phyloP scores from a whole-genome alignment of 2,113 vertebrate genomes.

The Tetrao urogallus region DNA sequence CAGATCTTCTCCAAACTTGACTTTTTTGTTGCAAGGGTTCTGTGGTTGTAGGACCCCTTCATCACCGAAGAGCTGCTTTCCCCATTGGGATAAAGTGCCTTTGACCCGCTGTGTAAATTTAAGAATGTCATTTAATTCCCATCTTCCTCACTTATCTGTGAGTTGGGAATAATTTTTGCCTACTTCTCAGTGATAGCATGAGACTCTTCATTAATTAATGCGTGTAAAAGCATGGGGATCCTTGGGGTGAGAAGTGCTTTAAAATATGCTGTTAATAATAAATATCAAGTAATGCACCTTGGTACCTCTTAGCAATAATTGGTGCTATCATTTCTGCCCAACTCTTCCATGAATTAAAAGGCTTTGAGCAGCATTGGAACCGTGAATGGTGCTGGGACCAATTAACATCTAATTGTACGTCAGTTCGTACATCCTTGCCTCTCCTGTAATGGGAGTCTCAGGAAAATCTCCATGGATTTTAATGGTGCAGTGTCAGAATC shows the following conservation, averaged over 20 bases:
- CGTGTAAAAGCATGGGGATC: slow-evolving; percentile 49
- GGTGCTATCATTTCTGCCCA: slow-evolving; percentile 33
- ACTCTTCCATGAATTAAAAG: slow-evolving; percentile 60
- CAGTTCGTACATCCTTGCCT: slow-evolving; percentile 33
- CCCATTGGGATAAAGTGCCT: background rate
- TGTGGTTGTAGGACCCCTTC: background rate
- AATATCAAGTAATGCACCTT: slow-evolving; percentile 62
- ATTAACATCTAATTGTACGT: slow-evolving; percentile 23
- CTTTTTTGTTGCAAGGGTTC: background rate
- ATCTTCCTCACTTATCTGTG: background rate
- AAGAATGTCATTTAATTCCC: slow-evolving; percentile 12
- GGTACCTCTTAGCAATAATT: slow-evolving; percentile 59
- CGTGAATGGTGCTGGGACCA: slow-evolving; percentile 31
- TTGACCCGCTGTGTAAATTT: background rate
- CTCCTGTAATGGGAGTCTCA: background rate
- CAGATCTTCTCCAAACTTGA: background rate
- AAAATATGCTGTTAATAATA: slow-evolving; percentile 64
- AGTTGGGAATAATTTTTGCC: slow-evolving; percentile 37
- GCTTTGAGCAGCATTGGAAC: slow-evolving; percentile 36
- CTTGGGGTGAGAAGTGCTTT: slow-evolving; percentile 38
- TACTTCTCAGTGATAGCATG: slow-evolving; percentile 5
- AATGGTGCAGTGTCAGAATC: background rate
- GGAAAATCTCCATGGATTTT: slow-evolving; percentile 53
- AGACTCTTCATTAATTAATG: slow-evolving; percentile 50
- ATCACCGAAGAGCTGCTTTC: background rate